A percentile compares a stretch with the other conserved stretches of the same genome.
These are phyloP conservation scores for Lepidochrysops patricia DNA, from an alignment of 2,888 invertebrate species.

Conservation along the genomic window DNA sequence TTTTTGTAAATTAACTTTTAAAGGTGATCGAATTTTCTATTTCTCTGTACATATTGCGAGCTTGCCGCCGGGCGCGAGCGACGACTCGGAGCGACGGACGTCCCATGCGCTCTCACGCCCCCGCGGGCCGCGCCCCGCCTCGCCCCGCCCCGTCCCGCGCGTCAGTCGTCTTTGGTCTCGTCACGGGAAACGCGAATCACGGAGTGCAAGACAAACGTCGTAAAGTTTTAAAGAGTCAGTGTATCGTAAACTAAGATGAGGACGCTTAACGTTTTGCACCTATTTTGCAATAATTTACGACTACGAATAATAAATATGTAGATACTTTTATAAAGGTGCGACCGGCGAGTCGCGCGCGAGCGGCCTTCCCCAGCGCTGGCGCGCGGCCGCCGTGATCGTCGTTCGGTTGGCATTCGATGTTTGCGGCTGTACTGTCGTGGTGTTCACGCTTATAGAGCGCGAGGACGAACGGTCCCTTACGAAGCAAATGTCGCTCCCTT, in stretches of 20 bases:
- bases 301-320: conserved; percentile 57
- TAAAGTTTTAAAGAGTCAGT: conserved; percentile 61
- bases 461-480: conserved; percentile 24
- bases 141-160: conserved; percentile 35
- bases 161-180: conserved; percentile 60
- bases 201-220: conserved; percentile 62
- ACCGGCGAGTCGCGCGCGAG: conserved; percentile 45
- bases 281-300: conserved; percentile 69
- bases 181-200: conserved; percentile 48
- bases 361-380: conserved; percentile 13
- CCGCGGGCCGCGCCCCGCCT: neutral
- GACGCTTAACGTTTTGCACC: conserved; percentile 71
- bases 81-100: conserved; percentile 16
- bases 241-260: conserved; percentile 64
- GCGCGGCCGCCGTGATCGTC: conserved; percentile 14
- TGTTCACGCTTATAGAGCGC: conserved; percentile 25
- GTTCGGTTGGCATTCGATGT: conserved; percentile 15
- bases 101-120: neutral
- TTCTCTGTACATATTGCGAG: conserved; percentile 71
- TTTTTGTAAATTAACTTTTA: conserved; percentile 69
- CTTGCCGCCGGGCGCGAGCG: conserved; percentile 70
- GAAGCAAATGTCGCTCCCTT: neutral
- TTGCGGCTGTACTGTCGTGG: conserved; percentile 20
- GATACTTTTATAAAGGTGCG: conserved; percentile 44
- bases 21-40: conserved; percentile 67